Evolutionary conservation across 1,140 invertebrate genomes (phyloP).

Genomic region (Nasonia giraulti): DNA sequence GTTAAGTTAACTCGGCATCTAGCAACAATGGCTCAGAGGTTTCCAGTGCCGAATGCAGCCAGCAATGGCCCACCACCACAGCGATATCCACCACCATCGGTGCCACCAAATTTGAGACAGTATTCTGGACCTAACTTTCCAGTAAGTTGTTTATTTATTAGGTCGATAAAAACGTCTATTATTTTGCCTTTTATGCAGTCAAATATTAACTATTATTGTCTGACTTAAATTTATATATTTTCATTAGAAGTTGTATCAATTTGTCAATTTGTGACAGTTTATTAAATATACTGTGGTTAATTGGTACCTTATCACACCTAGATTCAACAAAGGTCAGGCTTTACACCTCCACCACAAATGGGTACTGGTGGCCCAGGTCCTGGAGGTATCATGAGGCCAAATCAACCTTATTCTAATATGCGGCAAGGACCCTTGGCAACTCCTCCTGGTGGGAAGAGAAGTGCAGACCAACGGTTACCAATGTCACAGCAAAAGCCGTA

Average conservation of each 20-base stretch:
- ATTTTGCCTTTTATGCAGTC: not conserved
- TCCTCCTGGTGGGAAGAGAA: conserved; percentile 77
- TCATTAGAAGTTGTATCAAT: not conserved
- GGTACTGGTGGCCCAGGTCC: conserved; percentile 72
- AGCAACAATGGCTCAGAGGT: conserved; percentile 73
- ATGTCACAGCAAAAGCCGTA: conserved; percentile 81
- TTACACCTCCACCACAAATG: conserved; percentile 76
- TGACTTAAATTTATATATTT: conserved; percentile 10
- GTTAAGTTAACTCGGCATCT: conserved; percentile 5
- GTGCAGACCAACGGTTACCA: conserved; percentile 77
- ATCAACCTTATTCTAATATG: conserved; percentile 77
- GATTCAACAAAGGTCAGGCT: conserved; percentile 74
- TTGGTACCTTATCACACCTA: conserved; percentile 46
- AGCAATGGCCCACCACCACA: conserved; percentile 77
- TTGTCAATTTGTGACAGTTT: no score
- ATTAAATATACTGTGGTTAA: no score
- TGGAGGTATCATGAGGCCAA: conserved; percentile 77
- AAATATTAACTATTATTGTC: no score
- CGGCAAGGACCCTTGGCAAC: conserved; percentile 76
- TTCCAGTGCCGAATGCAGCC: conserved; percentile 67
- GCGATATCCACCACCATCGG: conserved; percentile 76
- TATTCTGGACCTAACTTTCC: conserved; percentile 79
- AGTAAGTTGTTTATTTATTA: conserved; percentile 68
- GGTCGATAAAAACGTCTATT: not conserved
- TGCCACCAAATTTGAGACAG: conserved; percentile 77